Percentiles rank a stretch among this genome's conserved stretches.
These are phyloP conservation scores for Lutraria lutraria DNA, from an alignment of 2,888 invertebrate genomes.

Conservation along the genomic window DNA sequence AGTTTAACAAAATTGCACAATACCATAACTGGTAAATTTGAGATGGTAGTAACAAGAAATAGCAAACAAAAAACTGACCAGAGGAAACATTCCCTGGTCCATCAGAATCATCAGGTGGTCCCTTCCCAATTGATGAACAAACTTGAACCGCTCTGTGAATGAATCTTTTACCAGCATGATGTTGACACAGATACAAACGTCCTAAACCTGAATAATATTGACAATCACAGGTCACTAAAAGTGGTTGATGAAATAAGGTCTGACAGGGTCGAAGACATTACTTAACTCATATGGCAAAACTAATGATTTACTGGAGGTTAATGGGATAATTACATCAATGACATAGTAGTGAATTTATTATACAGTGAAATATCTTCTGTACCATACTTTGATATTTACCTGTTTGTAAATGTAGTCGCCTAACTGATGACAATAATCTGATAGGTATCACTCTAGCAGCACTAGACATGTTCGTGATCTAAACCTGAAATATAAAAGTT, in stretches of 20 bases:
- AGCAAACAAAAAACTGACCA: not conserved
- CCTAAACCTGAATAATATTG: constrained; percentile 20
- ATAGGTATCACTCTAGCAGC: constrained; percentile 25
- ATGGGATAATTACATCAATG: too few species aligned
- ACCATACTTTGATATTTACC: not conserved
- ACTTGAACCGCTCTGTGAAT: constrained; percentile 8
- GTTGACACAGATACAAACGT: constrained; percentile 19
- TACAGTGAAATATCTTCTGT: too few species aligned
- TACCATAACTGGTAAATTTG: too few species aligned
- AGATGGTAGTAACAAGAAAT: too few species aligned
- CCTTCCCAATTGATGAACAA: constrained; percentile 31
- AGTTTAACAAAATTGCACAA: too few species aligned
- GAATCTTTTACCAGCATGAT: not conserved
- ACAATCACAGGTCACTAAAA: not conserved
- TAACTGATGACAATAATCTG: constrained; percentile 22
- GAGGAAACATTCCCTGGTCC: constrained; percentile 26
- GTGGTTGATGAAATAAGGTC: too few species aligned
- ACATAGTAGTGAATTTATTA: too few species aligned
- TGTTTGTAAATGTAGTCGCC: constrained; percentile 13
- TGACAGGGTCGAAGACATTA: too few species aligned
- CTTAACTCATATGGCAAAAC: too few species aligned
- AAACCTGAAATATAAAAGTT: not conserved
- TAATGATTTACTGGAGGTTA: too few species aligned
- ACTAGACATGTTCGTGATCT: not conserved
- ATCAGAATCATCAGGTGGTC: constrained; percentile 43